Evolutionary conservation across 2,113 vertebrate genomes (phyloP), one percentile per base, ranked within the genome.

Genomic region (Python bivittatus): DNA sequence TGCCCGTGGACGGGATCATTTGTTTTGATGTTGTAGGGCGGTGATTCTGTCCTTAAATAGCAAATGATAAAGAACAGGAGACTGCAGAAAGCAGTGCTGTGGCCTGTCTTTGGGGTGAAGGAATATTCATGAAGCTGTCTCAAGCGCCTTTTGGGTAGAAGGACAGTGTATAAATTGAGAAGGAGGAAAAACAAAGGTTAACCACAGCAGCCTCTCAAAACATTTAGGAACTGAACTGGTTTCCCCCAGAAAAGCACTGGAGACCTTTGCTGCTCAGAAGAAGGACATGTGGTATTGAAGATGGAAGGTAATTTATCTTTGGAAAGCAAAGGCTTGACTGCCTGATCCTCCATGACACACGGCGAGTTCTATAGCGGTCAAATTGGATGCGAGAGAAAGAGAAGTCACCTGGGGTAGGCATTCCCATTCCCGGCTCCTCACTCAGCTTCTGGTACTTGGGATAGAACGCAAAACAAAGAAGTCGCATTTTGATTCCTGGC

Each of bases 241-340:
- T n/a, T 23, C 15, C 86, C 2, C 88, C 94, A 95, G 94, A 60
- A 29, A 29, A 94, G 88, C 93, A 85, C 42, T 61, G 85, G 95
- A 92, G 61, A 58, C 84, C 91, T 92, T 22, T 64, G 84, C 7
- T 15, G 4, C 68, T 27, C 52, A 60, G 0, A 0, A 0, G 53
- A 61, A 2, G 57, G 92, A n/a, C 89, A 2, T 52, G 64, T 95
- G 90, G 60, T 38, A 52, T 58, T 92, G 48, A 95, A 92, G 93
- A 87, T 58, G 9, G 0, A 86, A 57, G 58, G 56, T 84, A 91
- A 95, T 95, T 25, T 94, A 68, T 29, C 53, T 94, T 94, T 93
- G 93, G 92, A 94, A 95, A 33, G 83, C 89, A 95, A 94, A 91
- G 89, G 91, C 33, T 1, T 89, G 94, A 94, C 88, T 95, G 95